Evolutionary conservation across 2,113 vertebrate species (phyloP), one percentile per base, ranked within the genome.

Genomic region (Nestor notabilis): DNA sequence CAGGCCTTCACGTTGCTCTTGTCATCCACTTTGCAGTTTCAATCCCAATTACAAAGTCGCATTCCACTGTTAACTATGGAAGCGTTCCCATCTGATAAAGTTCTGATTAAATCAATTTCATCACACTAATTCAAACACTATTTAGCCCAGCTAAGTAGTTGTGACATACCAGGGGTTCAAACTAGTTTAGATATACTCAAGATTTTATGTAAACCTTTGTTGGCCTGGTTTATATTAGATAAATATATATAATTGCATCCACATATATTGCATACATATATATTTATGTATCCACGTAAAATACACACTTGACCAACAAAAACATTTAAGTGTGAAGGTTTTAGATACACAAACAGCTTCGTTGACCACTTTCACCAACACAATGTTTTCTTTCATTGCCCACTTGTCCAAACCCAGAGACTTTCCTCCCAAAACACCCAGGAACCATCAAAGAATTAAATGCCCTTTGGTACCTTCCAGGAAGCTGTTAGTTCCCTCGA

Each of bases 191-290:
- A 77, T 17, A 43, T 1, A 15, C 28, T 41, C 6, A 1, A 25
- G 41, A 18, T 23, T 41, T 56, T 28, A 60, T 0, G 4, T 10
- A 37, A 76, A 16, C 13, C 46, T 72, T 56, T 43, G 9, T 3
- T 16, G 1, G 7, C 5, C 21, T 33, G 61, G 23, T 71, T 83
- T 10, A 13, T 31, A 17, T 33, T 19, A 25, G 10, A 10, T 2
- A 11, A 1, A 10, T 3, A 12, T 10, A 46, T 14, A 46, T 5
- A 44, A 49, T 1, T 25, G 2, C 10, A 37, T 7, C 25, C 7
- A 9, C 2, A 3, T 27, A 31, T 18, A 6, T 47, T 39, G 17
- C 16, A 9, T 3, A 7, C 1, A 1, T 29, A 10, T 13, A 2
- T 55, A 41, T 49, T 74, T 71, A 35, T 7, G 37, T 18, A 23